Evolutionary conservation across 2,797 vertebrate genomes (phyloP), one percentile per base, ranked within the genome.

Genomic region (Micromesistius poutassou): DNA sequence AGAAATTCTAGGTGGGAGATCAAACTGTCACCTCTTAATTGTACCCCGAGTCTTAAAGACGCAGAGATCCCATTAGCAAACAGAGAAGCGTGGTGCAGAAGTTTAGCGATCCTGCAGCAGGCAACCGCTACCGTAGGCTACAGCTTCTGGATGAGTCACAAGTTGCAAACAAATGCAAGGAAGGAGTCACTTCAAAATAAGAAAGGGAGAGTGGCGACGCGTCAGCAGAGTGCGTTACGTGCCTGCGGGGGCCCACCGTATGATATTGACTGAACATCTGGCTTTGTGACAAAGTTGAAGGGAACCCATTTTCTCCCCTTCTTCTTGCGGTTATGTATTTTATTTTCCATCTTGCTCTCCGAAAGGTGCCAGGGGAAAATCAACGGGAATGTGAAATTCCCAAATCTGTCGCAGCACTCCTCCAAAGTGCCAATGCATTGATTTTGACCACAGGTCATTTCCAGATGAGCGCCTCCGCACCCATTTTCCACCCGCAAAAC

Each of bases 371-470:
- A 22, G 30, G 81, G 86, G 87, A 80, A 86, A 70, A 80, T 75
- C 28, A 77, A 79, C 75, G 76, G 75, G 81, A 86, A 88, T 81
- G 81, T 87, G 81, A 90, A 89, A 89, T 90, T 91, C 85, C 91
- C 90, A 90, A 93, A 93, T 93, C 90, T 91, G 93, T 88, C 46
- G 82, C 77, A 88, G 80, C 85, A 85, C 89, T 90, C 91, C 90
- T 90, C 89, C 88, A 94, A 93, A 94, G 93, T 94, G 93, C 89
- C 92, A 90, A 89, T 91, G 93, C 93, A 95, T 93, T 93, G 93
- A 94, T 95, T 94, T 93, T 91, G 89, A 89, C 92, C 88, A 87
- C 86, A 82, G 84, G 90, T 90, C 84, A 88, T 88, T 94, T 93
- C 91, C 90, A 82, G 86, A 30, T 75, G 83, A 84, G 81, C 91